Base-by-base conservation (phyloP, 2,888 invertebrate species). In the Drosophila atripex region DNA sequence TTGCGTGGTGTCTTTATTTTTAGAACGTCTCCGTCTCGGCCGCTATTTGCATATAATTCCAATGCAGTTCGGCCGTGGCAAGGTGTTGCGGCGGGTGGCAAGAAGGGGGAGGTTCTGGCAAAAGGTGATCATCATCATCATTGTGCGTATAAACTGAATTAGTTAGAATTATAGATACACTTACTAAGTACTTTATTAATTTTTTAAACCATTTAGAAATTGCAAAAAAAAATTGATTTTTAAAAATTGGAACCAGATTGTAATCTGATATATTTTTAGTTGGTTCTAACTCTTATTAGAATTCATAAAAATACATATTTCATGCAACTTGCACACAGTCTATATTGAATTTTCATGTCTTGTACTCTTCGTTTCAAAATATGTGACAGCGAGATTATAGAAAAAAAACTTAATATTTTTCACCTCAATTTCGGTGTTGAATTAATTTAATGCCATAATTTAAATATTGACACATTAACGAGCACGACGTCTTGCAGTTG, bases 401-500 rank as follows among this genome's bases (percentile, higher is more conserved):
- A 63, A n/a, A n/a, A n/a, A n/a, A n/a, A n/a, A n/a, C n/a, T 43
- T 30, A 30, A 65, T 50, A 69, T 54, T 46, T 30, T 23, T 16
- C 30, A 23, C 28, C 39, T 46, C 47, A 28, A 32, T 23, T 5
- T 49, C 38, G 28, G 12, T 58, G 69, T 54, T 28, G 49, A 47
- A 55, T 64, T 38, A 16, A 49, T 63, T 70, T 57, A 45, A 49
- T 54, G 55, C 52, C 66, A 76, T 73, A 71, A 71, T 79, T 77
- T 77, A 18, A 70, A 75, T 85, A 86, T 80, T 85, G 86, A 79
- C 86, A 80, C 70, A 74, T 82, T 76, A 78, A 73, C 69, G 53
- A 52, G 43, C 63, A 39, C 43, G 52, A 47, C 53, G 66, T 53
- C 25, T 56, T 46, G 58, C 56, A 65, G 73, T 64, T 70, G 68